Base-by-base conservation (phyloP, 1,140 invertebrate genomes). In the Megalonaias nervosa region DNA sequence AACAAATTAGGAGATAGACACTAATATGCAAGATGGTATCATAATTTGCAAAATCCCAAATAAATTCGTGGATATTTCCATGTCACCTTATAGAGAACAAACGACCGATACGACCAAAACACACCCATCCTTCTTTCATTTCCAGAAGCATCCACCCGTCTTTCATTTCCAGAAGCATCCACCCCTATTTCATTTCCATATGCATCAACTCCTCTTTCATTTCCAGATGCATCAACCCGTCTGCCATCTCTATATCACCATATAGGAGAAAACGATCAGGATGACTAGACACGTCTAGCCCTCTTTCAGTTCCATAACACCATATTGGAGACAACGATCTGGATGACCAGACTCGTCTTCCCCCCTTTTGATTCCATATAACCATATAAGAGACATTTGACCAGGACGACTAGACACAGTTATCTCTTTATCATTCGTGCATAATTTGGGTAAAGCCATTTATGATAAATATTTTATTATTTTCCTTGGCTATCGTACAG, bases 171-270 rank as follows among this genome's bases (percentile, higher is more conserved):
- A 62, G 21, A 55, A 26, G 23, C 60, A 64, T 21, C 48, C 31
- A n/a, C 21, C 31, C 55, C 58, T 58, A 38, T 23, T 67, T 56
- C 60, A 55, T 67, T 26, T 74, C 5, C 67, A 55, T 67, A 21
- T 56, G 12, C 67, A 55, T 67, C 55, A 56, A 16, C 58, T 23
- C 59, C 19, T 67, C 64, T 57, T 5, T 26, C 26, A 26, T 67
- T 19, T 19, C 64, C 67, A 19, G 66, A 48, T 55, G 17, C 48
- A 15, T 67, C 62, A 16, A 2, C 31, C 58, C 73, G 17, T 1
- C 67, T 58, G 56, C 1, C 60, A 55, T 67, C 55, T 59, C 62
- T 11, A 58, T 21, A n/a, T 21, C 15, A 14, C 60, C 9, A 58
- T 19, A 4, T 17, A 21, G 60, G 56, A 57, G 55, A 23, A n/a